Base-by-base conservation (phyloP, 2,797 vertebrate genomes). In the Orestias chungarensis region DNA sequence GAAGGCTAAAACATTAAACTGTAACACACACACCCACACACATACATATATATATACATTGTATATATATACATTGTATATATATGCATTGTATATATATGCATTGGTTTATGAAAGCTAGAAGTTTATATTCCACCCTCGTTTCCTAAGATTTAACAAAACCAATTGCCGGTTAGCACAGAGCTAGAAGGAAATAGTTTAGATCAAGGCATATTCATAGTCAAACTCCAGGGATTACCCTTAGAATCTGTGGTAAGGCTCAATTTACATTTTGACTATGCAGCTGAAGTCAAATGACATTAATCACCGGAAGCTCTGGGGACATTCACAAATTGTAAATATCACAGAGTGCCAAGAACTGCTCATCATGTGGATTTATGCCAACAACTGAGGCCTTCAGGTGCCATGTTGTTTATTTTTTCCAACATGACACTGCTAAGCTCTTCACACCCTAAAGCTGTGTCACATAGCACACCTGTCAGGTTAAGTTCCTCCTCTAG, bases 401-500 rank as follows among this genome's bases (percentile, higher is more conserved):
- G 33, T 70, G 43, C 5, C 57, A 66, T 61, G 54, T 27, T 64
- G 47, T 84, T 82, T 70, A 68, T 82, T 73, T 83, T 73, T 62
- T 69, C 71, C 59, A 65, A 40, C 47, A 50, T 65, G 50, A 64
- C 33, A 27, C 71, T 70, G 47, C 64, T 20, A 2, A 68, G 18
- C 49, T 61, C 66, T 46, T 67, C 66, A 54, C 50, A 35, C 50
- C 64, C 40, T 76, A 33, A 76, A 77, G 84, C 65, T 52, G 20
- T 68, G 77, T 66, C 71, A 78, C 73, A 71, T 43, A 66, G 49
- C 61, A 81, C 71, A 83, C 54, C 81, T 82, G 86, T 81, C 84
- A 84, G 77, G 64, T 73, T 54, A 61, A 79, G 64, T 57, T 66
- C 57, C 76, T 71, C 68, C 66, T 64, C 7, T 1, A 11, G 25